Base-by-base conservation (phyloP, 2,888 invertebrate genomes). In the Antheraea yamamai region DNA sequence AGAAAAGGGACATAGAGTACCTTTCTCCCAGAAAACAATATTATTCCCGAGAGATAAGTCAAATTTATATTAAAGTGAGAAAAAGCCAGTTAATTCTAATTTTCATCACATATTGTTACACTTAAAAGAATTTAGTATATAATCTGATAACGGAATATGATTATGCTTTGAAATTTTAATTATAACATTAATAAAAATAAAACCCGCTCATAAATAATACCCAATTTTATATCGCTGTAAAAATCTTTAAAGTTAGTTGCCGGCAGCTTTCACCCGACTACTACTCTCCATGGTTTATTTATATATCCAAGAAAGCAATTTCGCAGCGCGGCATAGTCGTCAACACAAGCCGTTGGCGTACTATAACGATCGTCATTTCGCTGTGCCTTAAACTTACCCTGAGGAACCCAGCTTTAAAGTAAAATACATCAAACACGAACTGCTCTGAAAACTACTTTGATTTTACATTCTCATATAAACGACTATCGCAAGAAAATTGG, bases 261-360 rank as follows among this genome's bases (percentile, higher is more conserved):
- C 73, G 39, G 30, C 75, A 73, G n/a, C 52, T 75, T 73, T 73
- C 52, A 30, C 71, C 23, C 47, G 51, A 73, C 51, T 66, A 64
- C 30, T 30, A 23, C 47, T 64, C 73, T 12, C 61, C 8, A 26
- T 70, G 70, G 70, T 70, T 70, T 74, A 16, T 61, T 74, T 74
- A 71, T 71, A 72, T 3, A 74, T 26, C 39, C 70, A 18, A 55
- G 70, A 47, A 74, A 61, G 71, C 47, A 74, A 74, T 74, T 72
- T 47, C 23, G 70, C 39, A 70, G 70, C 61, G 35, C 71, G 47
- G 20, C 47, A 10, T 7, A 61, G 72, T 74, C 55, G 74, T 75
- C 47, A 72, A 39, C 72, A 51, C 74, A 75, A 61, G 61, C 74
- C 58, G 72, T 55, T 61, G 39, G 74, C 61, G 58, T 61, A 74